These are phyloP conservation scores for Poecilia gillii DNA, from an alignment of 2,797 vertebrate species.

Conservation along the genomic window DNA sequence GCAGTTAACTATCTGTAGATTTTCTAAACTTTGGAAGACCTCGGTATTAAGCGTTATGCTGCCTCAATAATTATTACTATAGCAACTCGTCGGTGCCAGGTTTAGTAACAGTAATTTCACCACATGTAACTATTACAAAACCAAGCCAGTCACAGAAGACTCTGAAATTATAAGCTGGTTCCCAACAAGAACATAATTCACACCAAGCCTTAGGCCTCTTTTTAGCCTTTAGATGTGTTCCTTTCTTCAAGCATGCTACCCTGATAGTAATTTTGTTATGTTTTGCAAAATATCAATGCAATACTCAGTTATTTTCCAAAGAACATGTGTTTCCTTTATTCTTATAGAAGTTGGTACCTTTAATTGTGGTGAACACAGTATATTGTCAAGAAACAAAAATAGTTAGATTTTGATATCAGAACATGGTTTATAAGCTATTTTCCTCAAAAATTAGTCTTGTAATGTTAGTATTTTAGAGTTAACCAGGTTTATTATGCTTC, in stretches of 20 bases:
- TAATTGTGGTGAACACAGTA: constrained; percentile 28
- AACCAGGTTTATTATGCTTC: background rate
- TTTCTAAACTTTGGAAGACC: constrained; percentile 46
- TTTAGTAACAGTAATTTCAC: constrained; percentile 41
- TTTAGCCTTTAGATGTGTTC: background rate
- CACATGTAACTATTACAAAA: constrained; percentile 44
- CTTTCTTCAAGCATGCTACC: constrained; percentile 46
- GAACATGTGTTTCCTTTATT: constrained; percentile 26
- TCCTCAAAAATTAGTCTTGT: constrained; percentile 8
- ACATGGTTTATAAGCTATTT: background rate
- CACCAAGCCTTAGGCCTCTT: constrained; percentile 34
- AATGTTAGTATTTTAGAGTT: background rate
- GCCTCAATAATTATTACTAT: constrained; percentile 44
- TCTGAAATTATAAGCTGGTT: constrained; percentile 24
- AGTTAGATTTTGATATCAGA: background rate
- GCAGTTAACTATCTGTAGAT: constrained; percentile 42
- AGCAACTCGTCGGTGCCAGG: constrained; percentile 50
- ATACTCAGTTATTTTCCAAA: constrained; percentile 31
- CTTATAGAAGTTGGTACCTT: constrained; percentile 49
- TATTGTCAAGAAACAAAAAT: constrained; percentile 8
- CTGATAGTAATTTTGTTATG: constrained; percentile 31
- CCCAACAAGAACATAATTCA: constrained; percentile 20
- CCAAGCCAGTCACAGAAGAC: constrained; percentile 12
- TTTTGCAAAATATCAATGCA: constrained; percentile 35
- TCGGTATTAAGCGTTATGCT: constrained; percentile 46